Evolutionary conservation across 2,797 vertebrate genomes (phyloP), one percentile per base, ranked within the genome.

Genomic region (Babyrousa celebensis): DNA sequence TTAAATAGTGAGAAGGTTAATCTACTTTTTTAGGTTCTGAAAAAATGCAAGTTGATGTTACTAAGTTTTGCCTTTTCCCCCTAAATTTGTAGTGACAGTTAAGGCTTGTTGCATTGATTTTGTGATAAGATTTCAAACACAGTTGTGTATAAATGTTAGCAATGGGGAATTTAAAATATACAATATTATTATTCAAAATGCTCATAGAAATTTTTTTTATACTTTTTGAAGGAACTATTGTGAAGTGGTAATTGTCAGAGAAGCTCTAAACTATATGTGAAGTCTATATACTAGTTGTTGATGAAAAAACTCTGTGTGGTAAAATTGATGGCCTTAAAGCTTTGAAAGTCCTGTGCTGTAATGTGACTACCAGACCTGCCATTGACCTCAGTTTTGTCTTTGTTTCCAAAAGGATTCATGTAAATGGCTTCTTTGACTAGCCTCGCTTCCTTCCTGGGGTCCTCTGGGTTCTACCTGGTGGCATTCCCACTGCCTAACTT

Each of bases 1-100:
- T 94, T 91, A 80, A 95, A 72, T 78, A 40, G 25, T 32, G n/a
- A 91, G 36, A 95, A 89, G 92, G 80, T 95, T 77, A 89, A 92
- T 93, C 21, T 86, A n/a, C 36, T n/a, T 77, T 48, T 93, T 63
- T 80, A 78, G 65, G 27, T 54, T 87, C n/a, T 85, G 63, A 91
- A 95, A 95, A 96, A 85, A 68, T 74, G 60, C 17, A 88, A 67
- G 82, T 82, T 62, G 67, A 70, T 68, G 8, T 84, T 63, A 52
- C 11, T 79, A 91, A 93, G 36, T 95, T 77, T 89, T 93, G 40
- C 36, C n/a, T 80, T 74, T 54, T 71, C n/a, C 11, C 10, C 27
- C 27, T 77, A 16, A 43, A 78, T 58, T 96, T 90, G 2, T 75
- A 84, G 54, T 80, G 86, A 36, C 52, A 92, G 17, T 67, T 43